Evolutionary conservation across 1,140 invertebrate genomes (phyloP), one percentile per base, ranked within the genome.

Genomic region (Drosophila carrolli): DNA sequence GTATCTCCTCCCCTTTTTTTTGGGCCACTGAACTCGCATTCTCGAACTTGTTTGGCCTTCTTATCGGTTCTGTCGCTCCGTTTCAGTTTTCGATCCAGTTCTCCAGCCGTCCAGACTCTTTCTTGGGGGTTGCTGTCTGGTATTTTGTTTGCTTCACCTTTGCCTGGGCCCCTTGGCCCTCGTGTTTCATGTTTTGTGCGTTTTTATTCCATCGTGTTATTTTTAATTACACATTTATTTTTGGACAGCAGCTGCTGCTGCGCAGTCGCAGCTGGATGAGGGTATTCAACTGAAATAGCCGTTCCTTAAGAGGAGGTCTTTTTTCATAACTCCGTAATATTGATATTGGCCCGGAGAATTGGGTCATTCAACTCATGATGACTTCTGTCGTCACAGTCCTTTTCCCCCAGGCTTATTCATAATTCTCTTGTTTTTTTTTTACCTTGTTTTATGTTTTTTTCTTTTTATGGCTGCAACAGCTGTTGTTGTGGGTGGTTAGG

Each of bases 191-290:
- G 29, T 32, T 7, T 32, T 32, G 29, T 32, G 29, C 29, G 29
- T 35, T 70, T 65, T 41, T 43, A 53, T 62, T 51, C 44, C 67
- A 35, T 58, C 46, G 70, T 75, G 50, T 82, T 82, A 78, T 88
- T 86, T 86, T 88, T 86, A 88, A 86, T 86, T 88, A 82, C 83
- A 86, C 61, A 46, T 58, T 76, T 76, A 76, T 76, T 68, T 76
- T 75, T 76, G 75, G 73, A 61, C 74, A 79, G 80, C 81, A 68
- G 78, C 78, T 76, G 77, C 46, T 51, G 67, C 76, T 85, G 81
- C 81, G 82, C 83, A 78, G 79, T 71, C 83, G 83, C 83, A 89
- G 84, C 82, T 86, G 81, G 66, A 53, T 27, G 44, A 70, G 63
- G 80, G 51, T 82, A 83, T 71, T 83, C 63, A 78, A 83, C 78